Evolutionary conservation across 2,888 invertebrate genomes (phyloP), one percentile per base, ranked within the genome.

Genomic region (Aleiodes leptofemur): DNA sequence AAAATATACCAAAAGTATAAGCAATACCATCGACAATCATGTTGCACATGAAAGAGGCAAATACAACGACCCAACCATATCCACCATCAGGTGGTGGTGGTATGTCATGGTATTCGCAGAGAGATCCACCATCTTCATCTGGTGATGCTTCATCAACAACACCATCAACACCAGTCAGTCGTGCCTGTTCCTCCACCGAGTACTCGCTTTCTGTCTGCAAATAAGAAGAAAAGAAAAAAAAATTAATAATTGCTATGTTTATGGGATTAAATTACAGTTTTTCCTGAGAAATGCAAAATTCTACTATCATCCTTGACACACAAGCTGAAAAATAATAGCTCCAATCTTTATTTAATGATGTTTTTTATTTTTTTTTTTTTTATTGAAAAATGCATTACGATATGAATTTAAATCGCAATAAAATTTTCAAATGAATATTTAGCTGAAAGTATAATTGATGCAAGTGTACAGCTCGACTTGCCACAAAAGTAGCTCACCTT

Each of bases 21-120:
- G 98, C 97, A 79, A 99, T 97, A 83, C 97, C 99, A 90, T 99
- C 99, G 74, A 99, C 98, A 83, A 99, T 96, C 92, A 99, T 94
- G 92, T 99, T 98, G 91, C 97, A 97, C 94, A 98, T 94, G 90
- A 99, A 98, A 59, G 98, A 97, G 72, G 98, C 97, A 85, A 97
- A 94, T 72, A 98, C 98, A 87, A 99, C 96, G 86, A 98, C 94
- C 97, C 96, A 97, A 76, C 96, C 96, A 91, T 96, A 97, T 69
- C 98, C 98, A 80, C 96, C 96, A 89, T 96, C 96, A 53, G 96
- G 96, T 71, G 96, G 96, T 73, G 96, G 96, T 29, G 96, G 96
- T 78, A 96, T 91, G 83, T 95, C 95, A 82, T 94, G 93, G 86
- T 95, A 95, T 86, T 95, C 93, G 88, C 93, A 93, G 77, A 92